phyloP scores from a whole-genome alignment of 64 coral and sea anemone genomes.

The Astreopora myriophthalma region DNA sequence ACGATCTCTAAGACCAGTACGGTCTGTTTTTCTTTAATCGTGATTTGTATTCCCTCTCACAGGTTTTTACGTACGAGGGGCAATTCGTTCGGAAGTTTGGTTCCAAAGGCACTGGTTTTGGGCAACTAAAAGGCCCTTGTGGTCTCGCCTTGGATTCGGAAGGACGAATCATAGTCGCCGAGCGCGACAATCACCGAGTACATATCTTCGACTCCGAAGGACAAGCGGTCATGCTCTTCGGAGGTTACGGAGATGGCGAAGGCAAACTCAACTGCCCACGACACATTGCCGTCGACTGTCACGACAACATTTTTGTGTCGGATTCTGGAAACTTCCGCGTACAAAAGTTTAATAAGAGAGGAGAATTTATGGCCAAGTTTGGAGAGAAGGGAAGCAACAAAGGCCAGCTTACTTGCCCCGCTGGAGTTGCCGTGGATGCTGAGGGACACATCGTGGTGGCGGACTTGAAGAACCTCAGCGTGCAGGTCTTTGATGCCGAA shows the following conservation, averaged over 20 bases:
- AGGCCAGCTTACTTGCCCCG: constrained; percentile 82
- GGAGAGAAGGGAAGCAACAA: constrained; percentile 81
- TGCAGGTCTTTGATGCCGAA: constrained; percentile 77
- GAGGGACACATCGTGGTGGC: constrained; percentile 84
- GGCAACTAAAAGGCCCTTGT: constrained; percentile 84
- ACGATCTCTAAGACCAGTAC: too few species aligned
- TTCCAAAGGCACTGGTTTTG: constrained; percentile 67
- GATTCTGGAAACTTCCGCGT: constrained; percentile 88
- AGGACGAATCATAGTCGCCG: constrained; percentile 76
- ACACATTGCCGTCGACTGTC: constrained; percentile 57
- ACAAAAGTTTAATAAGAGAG: constrained; percentile 63
- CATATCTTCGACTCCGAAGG: constrained; percentile 87
- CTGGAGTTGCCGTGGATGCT: constrained; percentile 74
- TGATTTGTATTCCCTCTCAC: not conserved
- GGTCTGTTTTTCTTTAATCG: not conserved
- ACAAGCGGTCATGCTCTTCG: constrained; percentile 75
- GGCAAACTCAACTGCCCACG: constrained; percentile 93
- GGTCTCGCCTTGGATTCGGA: constrained; percentile 71
- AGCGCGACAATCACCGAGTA: constrained; percentile 92
- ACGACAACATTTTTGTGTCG: constrained; percentile 83
- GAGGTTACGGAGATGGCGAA: constrained; percentile 74
- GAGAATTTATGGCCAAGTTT: constrained; percentile 79
- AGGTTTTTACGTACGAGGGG: constrained; percentile 89
- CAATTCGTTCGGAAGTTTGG: constrained; percentile 83
- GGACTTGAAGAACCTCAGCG: constrained; percentile 84